phyloP scores from a whole-genome alignment of 1,140 invertebrate genomes.

The Hydropsyche tenuis region DNA sequence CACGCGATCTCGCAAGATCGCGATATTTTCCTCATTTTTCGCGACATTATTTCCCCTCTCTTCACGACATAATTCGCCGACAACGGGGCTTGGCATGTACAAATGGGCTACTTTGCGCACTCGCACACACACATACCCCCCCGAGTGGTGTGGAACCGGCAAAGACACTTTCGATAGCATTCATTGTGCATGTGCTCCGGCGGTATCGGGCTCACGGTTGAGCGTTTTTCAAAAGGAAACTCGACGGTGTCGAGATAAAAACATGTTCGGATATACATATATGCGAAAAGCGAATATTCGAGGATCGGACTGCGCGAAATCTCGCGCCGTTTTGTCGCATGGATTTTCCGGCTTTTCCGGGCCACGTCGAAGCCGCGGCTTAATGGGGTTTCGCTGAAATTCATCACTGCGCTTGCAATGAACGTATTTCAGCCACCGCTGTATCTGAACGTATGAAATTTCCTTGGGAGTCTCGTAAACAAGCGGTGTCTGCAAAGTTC shows the following conservation, averaged over 20 bases:
- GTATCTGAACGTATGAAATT: too few species aligned
- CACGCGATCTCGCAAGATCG: not conserved
- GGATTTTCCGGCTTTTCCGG: not conserved
- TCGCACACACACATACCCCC: not conserved
- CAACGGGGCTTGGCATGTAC: slow-evolving; percentile 20
- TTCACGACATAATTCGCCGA: slow-evolving; percentile 20
- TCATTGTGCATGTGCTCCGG: slow-evolving; percentile 42
- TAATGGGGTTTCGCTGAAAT: slow-evolving; percentile 10
- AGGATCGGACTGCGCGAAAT: not conserved
- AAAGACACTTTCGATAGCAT: slow-evolving; percentile 40
- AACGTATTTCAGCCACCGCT: not conserved
- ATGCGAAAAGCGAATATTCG: not conserved
- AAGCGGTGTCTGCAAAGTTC: too few species aligned
- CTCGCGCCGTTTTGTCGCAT: not conserved
- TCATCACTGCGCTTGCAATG: slow-evolving; percentile 10
- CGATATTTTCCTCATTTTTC: slow-evolving; percentile 18
- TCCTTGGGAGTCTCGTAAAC: too few species aligned
- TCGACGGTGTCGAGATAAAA: slow-evolving; percentile 44
- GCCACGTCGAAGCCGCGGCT: not conserved
- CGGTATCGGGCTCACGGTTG: slow-evolving; percentile 45
- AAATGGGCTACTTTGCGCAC: slow-evolving; percentile 18
- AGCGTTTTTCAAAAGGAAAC: slow-evolving; percentile 46
- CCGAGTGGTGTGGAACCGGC: not conserved
- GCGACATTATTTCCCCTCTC: slow-evolving; percentile 17
- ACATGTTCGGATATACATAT: not conserved